Conservation (phyloP, 2,888 invertebrate species). For the Euplexia lucipara region DNA sequence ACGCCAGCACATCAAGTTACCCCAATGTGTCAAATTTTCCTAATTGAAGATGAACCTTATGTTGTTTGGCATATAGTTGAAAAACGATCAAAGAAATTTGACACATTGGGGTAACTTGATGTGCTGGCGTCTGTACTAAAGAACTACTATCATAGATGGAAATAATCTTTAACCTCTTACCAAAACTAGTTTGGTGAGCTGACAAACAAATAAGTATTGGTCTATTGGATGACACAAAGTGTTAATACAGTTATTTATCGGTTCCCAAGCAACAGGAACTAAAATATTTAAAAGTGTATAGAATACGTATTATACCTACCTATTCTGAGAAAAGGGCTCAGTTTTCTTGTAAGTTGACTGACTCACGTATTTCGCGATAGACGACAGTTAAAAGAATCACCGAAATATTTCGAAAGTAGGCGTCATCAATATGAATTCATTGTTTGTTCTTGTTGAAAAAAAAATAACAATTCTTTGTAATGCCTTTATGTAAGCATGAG, state of each 20-base stretch:
- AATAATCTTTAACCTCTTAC: background rate
- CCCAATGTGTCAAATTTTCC: too few species aligned
- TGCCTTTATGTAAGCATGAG: background rate
- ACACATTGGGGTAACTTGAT: too few species aligned
- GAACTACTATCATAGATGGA: too few species aligned
- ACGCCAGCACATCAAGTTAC: too few species aligned
- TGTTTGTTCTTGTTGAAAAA: conserved; percentile 32
- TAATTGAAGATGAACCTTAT: too few species aligned
- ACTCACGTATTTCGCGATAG: conserved; percentile 18
- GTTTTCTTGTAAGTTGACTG: conserved; percentile 25
- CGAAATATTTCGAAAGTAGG: conserved; percentile 24
- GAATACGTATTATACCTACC: too few species aligned
- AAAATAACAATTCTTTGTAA: conserved; percentile 9
- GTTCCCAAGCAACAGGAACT: conserved; percentile 47
- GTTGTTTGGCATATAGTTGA: too few species aligned
- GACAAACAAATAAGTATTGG: conserved; percentile 30
- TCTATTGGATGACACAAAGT: conserved; percentile 43
- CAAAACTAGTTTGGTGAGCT: background rate
- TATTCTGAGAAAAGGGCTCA: conserved; percentile 17
- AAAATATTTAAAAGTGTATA: conserved; percentile 8
- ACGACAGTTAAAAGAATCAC: background rate
- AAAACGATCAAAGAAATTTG: too few species aligned
- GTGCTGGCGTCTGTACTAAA: too few species aligned
- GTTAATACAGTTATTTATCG: conserved; percentile 30
- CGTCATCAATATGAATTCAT: background rate